These are phyloP conservation scores for Actenoides hombroni DNA, from an alignment of 2,113 vertebrate species.

Conservation along the genomic window DNA sequence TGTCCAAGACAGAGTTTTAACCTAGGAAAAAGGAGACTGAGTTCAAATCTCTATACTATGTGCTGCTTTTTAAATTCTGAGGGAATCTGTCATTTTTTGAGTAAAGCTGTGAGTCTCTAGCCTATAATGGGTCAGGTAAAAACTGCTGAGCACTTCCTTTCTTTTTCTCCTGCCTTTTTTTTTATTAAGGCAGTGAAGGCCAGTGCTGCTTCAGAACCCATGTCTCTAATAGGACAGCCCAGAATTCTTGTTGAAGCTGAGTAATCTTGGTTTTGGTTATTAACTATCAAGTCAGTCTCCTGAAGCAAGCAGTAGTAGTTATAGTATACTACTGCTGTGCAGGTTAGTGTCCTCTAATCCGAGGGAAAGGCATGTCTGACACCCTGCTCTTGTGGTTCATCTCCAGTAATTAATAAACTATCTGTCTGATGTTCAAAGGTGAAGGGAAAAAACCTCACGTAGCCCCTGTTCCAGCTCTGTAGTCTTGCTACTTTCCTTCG, in stretches of 20 bases:
- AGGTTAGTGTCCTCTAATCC: not conserved
- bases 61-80: not conserved
- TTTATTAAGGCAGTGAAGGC: not conserved
- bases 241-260: not conserved
- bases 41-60: not conserved
- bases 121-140: not conserved
- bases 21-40: not conserved
- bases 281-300: not conserved
- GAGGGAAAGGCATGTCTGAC: not conserved
- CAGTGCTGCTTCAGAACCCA: not conserved
- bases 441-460: not conserved
- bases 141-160: not conserved
- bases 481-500: not conserved
- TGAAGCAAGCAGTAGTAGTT: not conserved
- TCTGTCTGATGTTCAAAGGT: not conserved
- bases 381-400: not conserved
- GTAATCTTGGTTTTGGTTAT: not conserved
- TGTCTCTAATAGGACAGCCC: not conserved
- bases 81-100: not conserved
- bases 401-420: not conserved
- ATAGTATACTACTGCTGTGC: not conserved
- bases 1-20: not conserved
- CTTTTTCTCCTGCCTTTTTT: not conserved
- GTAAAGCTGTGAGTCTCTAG: not conserved
- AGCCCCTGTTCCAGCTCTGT: not conserved